Evolutionary conservation across 1,140 invertebrate genomes (phyloP).

Genomic region (Dysdera silvatica): DNA sequence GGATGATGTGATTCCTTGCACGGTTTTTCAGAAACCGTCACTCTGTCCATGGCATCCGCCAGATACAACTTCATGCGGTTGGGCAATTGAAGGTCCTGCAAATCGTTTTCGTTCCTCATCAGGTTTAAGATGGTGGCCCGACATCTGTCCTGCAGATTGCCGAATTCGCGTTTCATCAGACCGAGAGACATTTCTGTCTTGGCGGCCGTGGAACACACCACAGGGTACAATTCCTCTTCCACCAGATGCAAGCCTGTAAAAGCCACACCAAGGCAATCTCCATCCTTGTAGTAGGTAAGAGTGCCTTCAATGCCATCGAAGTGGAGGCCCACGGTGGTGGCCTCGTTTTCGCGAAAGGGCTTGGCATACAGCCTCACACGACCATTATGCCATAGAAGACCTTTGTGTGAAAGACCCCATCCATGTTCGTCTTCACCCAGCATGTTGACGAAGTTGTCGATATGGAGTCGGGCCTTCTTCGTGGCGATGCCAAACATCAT

Average conservation of each 20-base stretch:
- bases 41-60: constrained; percentile 6
- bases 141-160: constrained; percentile 57
- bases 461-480: constrained; percentile 53
- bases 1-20: not conserved
- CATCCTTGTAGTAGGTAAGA: constrained; percentile 64
- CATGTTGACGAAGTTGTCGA: constrained; percentile 59
- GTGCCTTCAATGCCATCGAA: constrained; percentile 62
- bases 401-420: constrained; percentile 68
- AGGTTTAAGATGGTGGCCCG: constrained; percentile 38
- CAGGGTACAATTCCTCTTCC: constrained; percentile 57
- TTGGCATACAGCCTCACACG: constrained; percentile 54
- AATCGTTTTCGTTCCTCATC: constrained; percentile 31
- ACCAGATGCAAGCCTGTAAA: constrained; percentile 46
- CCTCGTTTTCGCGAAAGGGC: constrained; percentile 60
- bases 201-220: constrained; percentile 63
- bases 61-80: constrained; percentile 39
- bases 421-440: constrained; percentile 60
- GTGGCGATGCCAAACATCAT: constrained; percentile 71
- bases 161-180: constrained; percentile 53
- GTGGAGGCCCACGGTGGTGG: constrained; percentile 56
- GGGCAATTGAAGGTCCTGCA: constrained; percentile 40
- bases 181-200: constrained; percentile 63
- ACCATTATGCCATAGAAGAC: constrained; percentile 60
- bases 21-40: not conserved
- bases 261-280: constrained; percentile 54